Evolutionary conservation across 2,113 vertebrate genomes (phyloP).

Genomic region (Cynopterus brachyotis): DNA sequence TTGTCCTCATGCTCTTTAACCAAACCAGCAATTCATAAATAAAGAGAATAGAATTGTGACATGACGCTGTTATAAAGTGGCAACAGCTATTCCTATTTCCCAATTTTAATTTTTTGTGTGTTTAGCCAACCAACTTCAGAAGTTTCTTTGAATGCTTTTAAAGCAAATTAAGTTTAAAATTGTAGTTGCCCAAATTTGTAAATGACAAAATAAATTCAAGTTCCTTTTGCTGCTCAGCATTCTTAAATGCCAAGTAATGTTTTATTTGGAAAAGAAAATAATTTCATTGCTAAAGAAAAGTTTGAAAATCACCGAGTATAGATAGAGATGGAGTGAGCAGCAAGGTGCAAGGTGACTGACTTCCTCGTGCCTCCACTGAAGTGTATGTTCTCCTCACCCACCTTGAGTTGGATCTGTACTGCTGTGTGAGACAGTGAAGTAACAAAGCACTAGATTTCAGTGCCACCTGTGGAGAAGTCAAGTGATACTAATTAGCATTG

Average conservation of each 20-base stretch:
- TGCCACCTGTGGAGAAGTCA: neutral
- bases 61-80: neutral
- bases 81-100: neutral
- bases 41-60: neutral
- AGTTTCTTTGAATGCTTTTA: conserved; percentile 14
- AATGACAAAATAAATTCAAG: conserved; percentile 1
- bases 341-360: neutral
- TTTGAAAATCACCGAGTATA: neutral
- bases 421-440: neutral
- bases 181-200: neutral
- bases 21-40: conserved; percentile 7
- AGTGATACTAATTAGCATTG: neutral
- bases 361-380: neutral
- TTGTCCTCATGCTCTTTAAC: neutral
- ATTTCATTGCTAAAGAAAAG: neutral
- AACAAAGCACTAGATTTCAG: neutral
- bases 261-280: conserved; percentile 3
- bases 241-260: neutral
- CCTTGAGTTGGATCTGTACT: neutral
- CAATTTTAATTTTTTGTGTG: neutral
- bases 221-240: neutral
- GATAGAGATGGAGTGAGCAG: neutral
- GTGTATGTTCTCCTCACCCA: neutral
- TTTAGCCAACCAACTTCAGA: neutral
- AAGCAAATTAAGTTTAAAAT: conserved; percentile 39